Conservation (phyloP, 1,140 invertebrate genomes). For the Drosophila nikananu region DNA sequence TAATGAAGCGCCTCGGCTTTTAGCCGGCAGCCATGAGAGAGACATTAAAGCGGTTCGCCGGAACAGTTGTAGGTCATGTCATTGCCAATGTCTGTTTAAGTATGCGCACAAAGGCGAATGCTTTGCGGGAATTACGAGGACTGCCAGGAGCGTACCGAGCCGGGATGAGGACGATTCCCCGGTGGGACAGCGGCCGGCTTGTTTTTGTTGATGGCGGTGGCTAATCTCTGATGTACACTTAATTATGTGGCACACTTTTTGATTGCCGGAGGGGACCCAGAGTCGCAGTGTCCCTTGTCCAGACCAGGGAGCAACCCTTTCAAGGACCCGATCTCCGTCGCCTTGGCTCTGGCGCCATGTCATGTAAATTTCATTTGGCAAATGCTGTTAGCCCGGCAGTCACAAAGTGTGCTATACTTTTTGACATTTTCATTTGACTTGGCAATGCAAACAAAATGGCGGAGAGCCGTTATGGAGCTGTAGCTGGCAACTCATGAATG, state of each 20-base stretch:
- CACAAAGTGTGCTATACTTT: conserved; percentile 65
- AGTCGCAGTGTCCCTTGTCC: conserved; percentile 9
- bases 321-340: not conserved
- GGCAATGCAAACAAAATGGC: conserved; percentile 53
- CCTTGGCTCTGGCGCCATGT: conserved; percentile 26
- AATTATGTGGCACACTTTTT: conserved; percentile 76
- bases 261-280: conserved; percentile 51
- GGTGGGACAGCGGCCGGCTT: conserved; percentile 28
- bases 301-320: conserved; percentile 29
- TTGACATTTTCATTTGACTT: conserved; percentile 67
- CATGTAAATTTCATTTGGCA: conserved; percentile 74
- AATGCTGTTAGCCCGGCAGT: conserved; percentile 69
- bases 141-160: not conserved
- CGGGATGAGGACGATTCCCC: conserved; percentile 13
- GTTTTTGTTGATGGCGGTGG: conserved; percentile 58
- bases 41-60: conserved; percentile 73
- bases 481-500: conserved; percentile 33
- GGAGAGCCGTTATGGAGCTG: not conserved
- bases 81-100: conserved; percentile 76
- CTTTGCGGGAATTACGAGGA: conserved; percentile 40
- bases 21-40: conserved; percentile 60
- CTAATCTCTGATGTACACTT: conserved; percentile 83
- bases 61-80: conserved; percentile 52
- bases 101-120: conserved; percentile 71
- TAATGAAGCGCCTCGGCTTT: conserved; percentile 77